Evolutionary conservation across 2,888 invertebrate genomes (phyloP), one percentile per base, ranked within the genome.

Genomic region (Alcis repandata): DNA sequence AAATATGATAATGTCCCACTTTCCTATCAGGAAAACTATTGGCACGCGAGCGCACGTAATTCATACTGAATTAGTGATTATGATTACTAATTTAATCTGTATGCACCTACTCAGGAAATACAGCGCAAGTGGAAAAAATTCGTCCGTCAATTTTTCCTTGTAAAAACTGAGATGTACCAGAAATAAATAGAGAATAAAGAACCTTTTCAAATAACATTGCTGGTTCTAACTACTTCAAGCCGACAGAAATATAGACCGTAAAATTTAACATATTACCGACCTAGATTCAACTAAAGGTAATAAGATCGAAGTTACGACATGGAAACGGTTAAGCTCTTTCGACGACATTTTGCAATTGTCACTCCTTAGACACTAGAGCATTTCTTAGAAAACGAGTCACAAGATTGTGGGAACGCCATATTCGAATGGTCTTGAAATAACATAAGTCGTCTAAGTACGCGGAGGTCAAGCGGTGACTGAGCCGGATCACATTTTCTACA

Each of bases 1-100:
- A 87, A 86, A 86, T 89, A 91, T 88, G 88, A 81, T 87, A 85
- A 88, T 86, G 82, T 84, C 81, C 85, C 84, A 86, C 89, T 88
- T 88, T 89, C 82, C 82, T 54, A 71, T 87, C 89, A 90, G 91
- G 90, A 90, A 92, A 85, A 83, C 77, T 62, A 69, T 59, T 51
- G 41, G 74, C 88, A 90, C 88, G 91, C 89, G 73, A 86, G 45
- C 53, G 59, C 52, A 58, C 69, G 72, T 71, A 79, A 77, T 70
- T 68, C 70, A 61, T 72, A 79, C 74, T 78, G 81, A 82, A 81
- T 81, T 74, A 79, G 79, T 84, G 77, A 87, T 85, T 84, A 79
- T 84, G 77, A 87, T 85, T 84, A 84, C 76, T 79, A 74, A 77
- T 77, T 80, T 71, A 62, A 74, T 71, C 70, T 74, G 73, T 69